Conservation (phyloP, 1,140 invertebrate species). For the Pseudomyrmex pallidus region DNA sequence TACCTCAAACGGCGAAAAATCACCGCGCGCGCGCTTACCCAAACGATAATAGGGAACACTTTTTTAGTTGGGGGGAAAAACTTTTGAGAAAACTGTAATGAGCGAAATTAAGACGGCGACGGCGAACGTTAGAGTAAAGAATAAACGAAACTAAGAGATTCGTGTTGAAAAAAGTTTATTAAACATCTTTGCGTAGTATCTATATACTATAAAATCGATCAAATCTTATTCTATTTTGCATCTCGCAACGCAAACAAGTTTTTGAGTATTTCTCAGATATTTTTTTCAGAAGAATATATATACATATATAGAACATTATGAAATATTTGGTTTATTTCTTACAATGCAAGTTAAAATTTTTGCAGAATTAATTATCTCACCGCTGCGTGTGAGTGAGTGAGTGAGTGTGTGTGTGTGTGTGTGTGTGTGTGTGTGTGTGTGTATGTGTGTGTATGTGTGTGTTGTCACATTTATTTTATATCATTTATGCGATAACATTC, state of each 20-base stretch:
- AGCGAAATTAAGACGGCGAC: neutral
- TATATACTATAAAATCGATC: slow-evolving; percentile 47
- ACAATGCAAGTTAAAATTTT: slow-evolving; percentile 14
- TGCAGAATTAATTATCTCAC: slow-evolving; percentile 31
- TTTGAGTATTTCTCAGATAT: slow-evolving; percentile 31
- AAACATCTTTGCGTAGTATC: slow-evolving; percentile 34
- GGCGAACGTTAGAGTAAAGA: slow-evolving; percentile 22
- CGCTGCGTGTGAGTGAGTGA: no score
- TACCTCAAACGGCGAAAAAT: slow-evolving; percentile 2
- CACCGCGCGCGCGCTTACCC: neutral
- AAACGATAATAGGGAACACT: slow-evolving; percentile 1
- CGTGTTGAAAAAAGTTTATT: slow-evolving; percentile 57
- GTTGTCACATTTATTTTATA: neutral
- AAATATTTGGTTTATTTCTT: slow-evolving; percentile 18
- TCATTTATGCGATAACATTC: neutral
- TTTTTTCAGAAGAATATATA: slow-evolving; percentile 24
- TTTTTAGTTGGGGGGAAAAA: neutral
- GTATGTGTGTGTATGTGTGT: no score
- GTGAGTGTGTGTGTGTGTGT: no score
- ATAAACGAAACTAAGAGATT: slow-evolving; percentile 3
- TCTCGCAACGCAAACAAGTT: slow-evolving; percentile 22
- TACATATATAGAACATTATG: neutral
- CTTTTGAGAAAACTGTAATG: neutral
- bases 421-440: no score
- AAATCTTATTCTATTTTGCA: slow-evolving; percentile 47